Evolutionary conservation across 2,888 invertebrate genomes (phyloP).

Genomic region (Maniola hyperantus): DNA sequence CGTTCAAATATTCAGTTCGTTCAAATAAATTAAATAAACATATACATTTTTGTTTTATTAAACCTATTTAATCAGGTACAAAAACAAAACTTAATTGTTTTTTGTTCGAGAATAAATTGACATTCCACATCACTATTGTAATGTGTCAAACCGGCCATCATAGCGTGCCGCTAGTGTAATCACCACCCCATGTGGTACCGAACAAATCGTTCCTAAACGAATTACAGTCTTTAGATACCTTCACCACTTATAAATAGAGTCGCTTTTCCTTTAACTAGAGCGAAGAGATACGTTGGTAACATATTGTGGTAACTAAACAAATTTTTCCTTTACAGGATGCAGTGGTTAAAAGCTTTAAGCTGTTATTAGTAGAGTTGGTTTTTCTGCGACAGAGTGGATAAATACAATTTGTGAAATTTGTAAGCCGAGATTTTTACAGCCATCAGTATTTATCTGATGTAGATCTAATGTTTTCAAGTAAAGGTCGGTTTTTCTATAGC

Average conservation of each 20-base stretch:
- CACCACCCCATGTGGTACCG: constrained; percentile 22
- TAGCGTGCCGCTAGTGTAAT: too few relatives aligned
- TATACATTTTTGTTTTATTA: too few relatives aligned
- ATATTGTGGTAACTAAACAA: constrained; percentile 9
- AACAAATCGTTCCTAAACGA: background rate
- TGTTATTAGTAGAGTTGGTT: background rate
- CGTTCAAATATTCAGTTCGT: too few relatives aligned
- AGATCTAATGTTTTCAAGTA: background rate
- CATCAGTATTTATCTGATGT: background rate
- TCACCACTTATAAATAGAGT: background rate
- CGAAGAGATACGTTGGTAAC: background rate
- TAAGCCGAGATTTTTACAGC: constrained; percentile 16
- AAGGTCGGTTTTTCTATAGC: background rate
- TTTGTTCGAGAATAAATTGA: too few relatives aligned
- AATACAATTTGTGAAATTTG: background rate
- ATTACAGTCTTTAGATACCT: background rate
- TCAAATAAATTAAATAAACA: too few relatives aligned
- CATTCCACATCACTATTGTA: too few relatives aligned
- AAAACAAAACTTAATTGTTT: too few relatives aligned
- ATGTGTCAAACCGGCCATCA: too few relatives aligned
- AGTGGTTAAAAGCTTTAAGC: background rate
- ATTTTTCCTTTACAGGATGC: constrained; percentile 3
- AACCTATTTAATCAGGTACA: too few relatives aligned
- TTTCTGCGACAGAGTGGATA: background rate
- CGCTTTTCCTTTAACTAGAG: background rate